phyloP scores from a whole-genome alignment of 2,797 vertebrate species.

The Cottoperca gobio region DNA sequence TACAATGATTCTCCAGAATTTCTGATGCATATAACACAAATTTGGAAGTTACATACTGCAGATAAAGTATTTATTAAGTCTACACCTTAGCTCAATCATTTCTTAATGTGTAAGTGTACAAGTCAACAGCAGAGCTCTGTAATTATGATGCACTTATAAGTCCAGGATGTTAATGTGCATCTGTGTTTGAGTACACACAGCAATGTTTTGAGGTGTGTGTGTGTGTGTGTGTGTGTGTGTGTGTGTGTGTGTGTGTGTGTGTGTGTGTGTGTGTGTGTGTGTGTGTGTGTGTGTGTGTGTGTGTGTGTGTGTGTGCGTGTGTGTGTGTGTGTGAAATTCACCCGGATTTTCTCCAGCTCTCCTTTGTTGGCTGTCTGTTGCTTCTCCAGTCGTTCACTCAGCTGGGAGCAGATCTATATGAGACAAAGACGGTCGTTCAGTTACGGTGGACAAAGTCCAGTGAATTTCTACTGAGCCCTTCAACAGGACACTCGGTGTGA shows the following conservation, averaged over 20 bases:
- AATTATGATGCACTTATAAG: conserved; percentile 7
- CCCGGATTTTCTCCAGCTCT: conserved; percentile 97
- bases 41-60: neutral
- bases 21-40: neutral
- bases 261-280: neutral
- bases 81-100: neutral
- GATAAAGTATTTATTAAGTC: neutral
- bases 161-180: conserved; percentile 6
- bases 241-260: neutral
- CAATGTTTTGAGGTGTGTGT: neutral
- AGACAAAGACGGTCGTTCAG: conserved; percentile 25
- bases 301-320: neutral
- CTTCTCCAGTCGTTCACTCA: conserved; percentile 97
- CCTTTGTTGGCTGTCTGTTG: conserved; percentile 94
- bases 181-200: neutral
- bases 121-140: conserved; percentile 5
- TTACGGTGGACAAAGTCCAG: neutral
- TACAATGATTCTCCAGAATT: neutral
- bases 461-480: neutral
- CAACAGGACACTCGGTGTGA: neutral
- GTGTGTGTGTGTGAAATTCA: conserved; percentile 76
- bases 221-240: neutral
- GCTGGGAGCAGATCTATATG: conserved; percentile 96
- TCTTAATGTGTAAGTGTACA: neutral
- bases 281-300: neutral